Base-by-base conservation (phyloP, 2,888 invertebrate genomes). In the Spatulosminthurus flaviceps region DNA sequence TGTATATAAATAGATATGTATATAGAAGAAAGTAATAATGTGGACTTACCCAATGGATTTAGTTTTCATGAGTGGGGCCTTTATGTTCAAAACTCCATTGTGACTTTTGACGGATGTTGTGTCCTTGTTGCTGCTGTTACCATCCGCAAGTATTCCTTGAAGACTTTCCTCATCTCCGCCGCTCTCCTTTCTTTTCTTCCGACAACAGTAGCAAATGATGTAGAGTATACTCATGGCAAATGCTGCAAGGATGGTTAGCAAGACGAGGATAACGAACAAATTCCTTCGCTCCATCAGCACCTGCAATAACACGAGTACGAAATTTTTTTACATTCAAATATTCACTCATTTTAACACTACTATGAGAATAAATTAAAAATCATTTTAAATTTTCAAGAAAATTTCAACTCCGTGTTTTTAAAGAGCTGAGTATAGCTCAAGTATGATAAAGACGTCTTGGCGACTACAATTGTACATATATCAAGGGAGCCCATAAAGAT, bases 111-210 rank as follows among this genome's bases (percentile, higher is more conserved):
- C 82, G 64, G 84, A 84, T 72, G 81, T 81, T 24, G 82, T 82
- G 79, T 85, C 84, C 81, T 83, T 83, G 75, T 79, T 81, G 80
- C 83, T 84, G 78, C 83, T 83, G 69, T 81, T 83, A 69, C 85
- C 85, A 79, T 85, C 85, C 41, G 77, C 83, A n/a, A 85, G 83
- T 42, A 85, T 85, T 70, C 84, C 85, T 81, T 85, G 85, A 67
- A 85, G 84, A 80, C 84, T 83, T 72, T 85, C 85, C 71, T 85
- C 85, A 79, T 85, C 85, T 43, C 81, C 84, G 21, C 83, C 85
- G 42, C 79, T 75, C 51, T 80, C 80, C 70, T 85, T 85, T 64
- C 83, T 77, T 76, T 83, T 79, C 82, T 84, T 85, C 19, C 85
- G 84, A 76, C 85, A 85, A 69, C 83, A 85, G 77, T 84, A 84